These are phyloP conservation scores for Ischnus inquisitorius DNA, from an alignment of 2,888 invertebrate genomes.

Conservation along the genomic window DNA sequence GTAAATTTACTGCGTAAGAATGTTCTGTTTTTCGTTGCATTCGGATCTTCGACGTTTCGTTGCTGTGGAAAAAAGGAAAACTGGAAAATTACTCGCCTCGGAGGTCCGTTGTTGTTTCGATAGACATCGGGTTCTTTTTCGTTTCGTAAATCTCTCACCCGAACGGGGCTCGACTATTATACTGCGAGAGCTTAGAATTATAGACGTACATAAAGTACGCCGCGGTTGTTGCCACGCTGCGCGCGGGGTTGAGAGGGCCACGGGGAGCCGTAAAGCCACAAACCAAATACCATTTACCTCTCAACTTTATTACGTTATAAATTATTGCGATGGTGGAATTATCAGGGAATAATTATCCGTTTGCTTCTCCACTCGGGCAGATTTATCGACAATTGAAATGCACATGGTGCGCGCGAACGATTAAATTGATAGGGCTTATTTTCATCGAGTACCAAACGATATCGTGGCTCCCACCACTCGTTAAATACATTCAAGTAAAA, in stretches of 20 bases:
- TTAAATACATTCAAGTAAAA: slow-evolving; percentile 7
- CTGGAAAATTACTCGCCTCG: not conserved
- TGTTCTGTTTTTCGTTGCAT: not conserved
- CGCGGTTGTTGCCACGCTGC: not conserved
- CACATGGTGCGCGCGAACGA: slow-evolving; percentile 7
- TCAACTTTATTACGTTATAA: slow-evolving; percentile 58
- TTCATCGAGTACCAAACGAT: not conserved
- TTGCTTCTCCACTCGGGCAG: slow-evolving; percentile 32
- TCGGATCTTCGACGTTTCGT: not conserved
- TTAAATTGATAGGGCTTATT: slow-evolving; percentile 30
- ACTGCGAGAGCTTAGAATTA: slow-evolving; percentile 14
- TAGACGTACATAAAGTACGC: slow-evolving; percentile 1
- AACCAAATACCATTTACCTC: slow-evolving; percentile 49
- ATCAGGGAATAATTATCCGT: slow-evolving; percentile 48
- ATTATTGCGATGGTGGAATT: slow-evolving; percentile 51
- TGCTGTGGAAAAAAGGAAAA: not conserved
- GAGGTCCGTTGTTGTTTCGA: not conserved
- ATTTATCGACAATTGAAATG: slow-evolving; percentile 48
- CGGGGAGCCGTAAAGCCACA: slow-evolving; percentile 25
- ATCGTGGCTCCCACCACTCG: not conserved
- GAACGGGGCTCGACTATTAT: not conserved
- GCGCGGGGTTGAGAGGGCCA: not conserved
- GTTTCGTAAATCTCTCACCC: slow-evolving; percentile 17
- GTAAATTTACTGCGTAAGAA: not conserved
- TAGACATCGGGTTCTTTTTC: slow-evolving; percentile 16